Percentiles rank a stretch among this genome's conserved stretches.
These are phyloP conservation scores for Folsomia manolachei DNA, from an alignment of 2,888 invertebrate genomes.

Conservation along the genomic window DNA sequence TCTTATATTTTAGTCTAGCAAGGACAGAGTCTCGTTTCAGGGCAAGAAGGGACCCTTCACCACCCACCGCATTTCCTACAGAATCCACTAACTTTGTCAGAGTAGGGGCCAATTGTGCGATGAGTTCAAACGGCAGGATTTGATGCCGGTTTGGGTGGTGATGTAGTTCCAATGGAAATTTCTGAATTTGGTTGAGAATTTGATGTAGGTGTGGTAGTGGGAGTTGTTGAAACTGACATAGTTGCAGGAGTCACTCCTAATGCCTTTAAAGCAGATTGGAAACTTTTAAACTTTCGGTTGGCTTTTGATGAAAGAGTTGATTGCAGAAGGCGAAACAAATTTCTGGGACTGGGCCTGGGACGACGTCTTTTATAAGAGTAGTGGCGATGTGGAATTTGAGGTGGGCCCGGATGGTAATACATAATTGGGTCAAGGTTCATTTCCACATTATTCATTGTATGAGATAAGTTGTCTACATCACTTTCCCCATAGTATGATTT, in stretches of 20 bases:
- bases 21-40: not conserved
- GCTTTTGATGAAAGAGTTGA: not conserved
- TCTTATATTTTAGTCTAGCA: not conserved
- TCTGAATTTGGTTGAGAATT: too few relatives aligned
- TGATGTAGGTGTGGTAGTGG: not conserved
- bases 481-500: not conserved
- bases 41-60: not conserved
- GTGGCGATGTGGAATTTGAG: not conserved
- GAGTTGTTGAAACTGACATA: not conserved
- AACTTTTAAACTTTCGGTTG: not conserved
- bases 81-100: not conserved
- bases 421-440: not conserved
- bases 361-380: not conserved
- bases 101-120: not conserved
- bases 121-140: not conserved
- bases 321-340: not conserved
- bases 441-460: not conserved
- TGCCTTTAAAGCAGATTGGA: not conserved
- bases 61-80: not conserved
- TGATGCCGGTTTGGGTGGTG: too few relatives aligned
- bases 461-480: not conserved
- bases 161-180: too few relatives aligned
- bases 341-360: not conserved
- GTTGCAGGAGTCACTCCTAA: not conserved
- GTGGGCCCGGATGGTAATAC: not conserved